These are phyloP conservation scores for Pyrocoelia pectoralis DNA, from an alignment of 2,888 invertebrate genomes.

Conservation along the genomic window DNA sequence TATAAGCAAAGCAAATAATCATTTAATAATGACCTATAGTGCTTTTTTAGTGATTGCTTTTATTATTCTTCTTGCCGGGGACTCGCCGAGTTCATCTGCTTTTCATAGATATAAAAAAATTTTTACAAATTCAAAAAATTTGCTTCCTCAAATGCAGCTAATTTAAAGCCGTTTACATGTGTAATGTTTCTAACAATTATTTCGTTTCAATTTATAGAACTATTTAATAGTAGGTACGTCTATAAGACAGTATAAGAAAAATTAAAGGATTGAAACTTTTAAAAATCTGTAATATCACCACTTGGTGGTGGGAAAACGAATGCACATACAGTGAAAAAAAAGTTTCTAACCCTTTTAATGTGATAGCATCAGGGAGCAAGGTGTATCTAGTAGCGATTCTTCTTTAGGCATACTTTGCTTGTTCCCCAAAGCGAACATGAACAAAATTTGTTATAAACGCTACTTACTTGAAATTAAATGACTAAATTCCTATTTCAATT, in stretches of 20 bases:
- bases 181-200: conserved; percentile 4
- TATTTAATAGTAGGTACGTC: not conserved
- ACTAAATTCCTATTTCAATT: not conserved
- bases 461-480: not conserved
- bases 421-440: conserved; percentile 1
- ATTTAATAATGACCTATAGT: not conserved
- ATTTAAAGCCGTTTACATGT: conserved; percentile 3
- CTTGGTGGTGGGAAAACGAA: not conserved
- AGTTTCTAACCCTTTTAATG: not conserved
- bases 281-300: not conserved
- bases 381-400: not conserved
- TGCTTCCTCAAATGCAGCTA: not conserved
- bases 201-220: not conserved
- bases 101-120: conserved; percentile 13
- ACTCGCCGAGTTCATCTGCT: not conserved
- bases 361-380: not conserved
- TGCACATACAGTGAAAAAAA: not conserved
- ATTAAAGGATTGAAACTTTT: not conserved
- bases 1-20: conserved; percentile 20
- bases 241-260: not conserved
- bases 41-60: not conserved
- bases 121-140: not conserved
- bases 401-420: conserved; percentile 1
- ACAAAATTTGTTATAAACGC: not conserved
- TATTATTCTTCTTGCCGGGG: conserved; percentile 22